Evolutionary conservation across 2,113 vertebrate genomes (phyloP).

Genomic region (Nematolebias whitei): DNA sequence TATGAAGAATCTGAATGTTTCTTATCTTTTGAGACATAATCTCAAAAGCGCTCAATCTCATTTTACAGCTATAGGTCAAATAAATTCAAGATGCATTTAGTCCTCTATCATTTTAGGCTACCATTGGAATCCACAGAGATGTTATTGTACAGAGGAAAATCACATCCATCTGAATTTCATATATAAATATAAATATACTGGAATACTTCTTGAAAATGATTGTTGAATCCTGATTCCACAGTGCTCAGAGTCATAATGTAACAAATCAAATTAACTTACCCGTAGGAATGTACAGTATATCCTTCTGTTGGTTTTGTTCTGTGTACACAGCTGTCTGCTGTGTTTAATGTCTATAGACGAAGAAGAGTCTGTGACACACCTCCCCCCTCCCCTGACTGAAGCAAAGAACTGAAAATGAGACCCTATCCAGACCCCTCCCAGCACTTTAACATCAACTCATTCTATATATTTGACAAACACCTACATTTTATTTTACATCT

Average conservation of each 20-base stretch:
- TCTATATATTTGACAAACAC: not conserved
- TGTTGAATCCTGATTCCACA: too few relatives aligned
- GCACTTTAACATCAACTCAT: not conserved
- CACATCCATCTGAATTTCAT: too few relatives aligned
- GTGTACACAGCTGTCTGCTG: conserved; percentile 7
- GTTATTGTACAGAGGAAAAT: too few relatives aligned
- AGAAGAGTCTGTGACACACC: conserved; percentile 49
- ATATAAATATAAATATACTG: too few relatives aligned
- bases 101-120: too few relatives aligned
- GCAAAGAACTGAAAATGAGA: conserved; percentile 11
- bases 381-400: conserved; percentile 46
- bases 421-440: conserved; percentile 17
- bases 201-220: too few relatives aligned
- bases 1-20: too few relatives aligned
- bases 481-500: not conserved
- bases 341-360: conserved; percentile 51
- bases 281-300: conserved; percentile 12
- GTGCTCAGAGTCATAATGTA: not conserved
- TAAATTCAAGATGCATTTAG: too few relatives aligned
- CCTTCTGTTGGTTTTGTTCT: not conserved
- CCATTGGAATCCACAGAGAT: too few relatives aligned
- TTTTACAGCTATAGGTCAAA: too few relatives aligned
- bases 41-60: too few relatives aligned
- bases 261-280: conserved; percentile 39
- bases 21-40: too few relatives aligned